Percentiles rank a stretch among this genome's conserved stretches.
Evolutionary conservation across 2,113 vertebrate genomes (phyloP).

Genomic region (Pygoscelis antarcticus): DNA sequence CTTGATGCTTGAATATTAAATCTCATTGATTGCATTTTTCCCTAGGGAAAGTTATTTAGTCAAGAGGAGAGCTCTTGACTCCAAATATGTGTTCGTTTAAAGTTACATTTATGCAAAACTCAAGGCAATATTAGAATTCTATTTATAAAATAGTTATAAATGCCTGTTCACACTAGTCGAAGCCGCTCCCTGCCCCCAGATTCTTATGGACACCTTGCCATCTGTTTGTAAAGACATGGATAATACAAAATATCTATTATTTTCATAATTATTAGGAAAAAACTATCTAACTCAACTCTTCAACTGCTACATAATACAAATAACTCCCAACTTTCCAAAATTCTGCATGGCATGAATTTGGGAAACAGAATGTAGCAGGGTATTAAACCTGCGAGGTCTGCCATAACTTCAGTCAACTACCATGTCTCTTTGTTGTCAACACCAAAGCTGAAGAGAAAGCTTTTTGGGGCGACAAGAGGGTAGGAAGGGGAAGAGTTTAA

Average conservation of each 20-base stretch:
- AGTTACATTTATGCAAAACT: slow-evolving; percentile 13
- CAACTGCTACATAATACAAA: neutral
- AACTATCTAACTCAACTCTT: neutral
- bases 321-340: neutral
- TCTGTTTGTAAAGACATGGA: neutral
- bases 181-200: neutral
- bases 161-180: neutral
- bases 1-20: slow-evolving; percentile 14
- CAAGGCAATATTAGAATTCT: neutral
- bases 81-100: slow-evolving; percentile 6
- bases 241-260: neutral
- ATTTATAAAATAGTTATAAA: slow-evolving; percentile 5
- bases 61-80: slow-evolving; percentile 21
- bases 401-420: neutral
- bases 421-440: neutral
- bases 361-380: neutral
- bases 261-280: neutral
- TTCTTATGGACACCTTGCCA: neutral
- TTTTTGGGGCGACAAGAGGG: neutral
- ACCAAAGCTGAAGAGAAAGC: neutral
- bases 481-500: neutral
- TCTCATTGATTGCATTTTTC: slow-evolving; percentile 54
- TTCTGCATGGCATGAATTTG: neutral
- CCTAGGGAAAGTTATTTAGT: slow-evolving; percentile 43
- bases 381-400: neutral